phyloP scores from a whole-genome alignment of 2,797 vertebrate genomes.

The Cyclopterus lumpus region DNA sequence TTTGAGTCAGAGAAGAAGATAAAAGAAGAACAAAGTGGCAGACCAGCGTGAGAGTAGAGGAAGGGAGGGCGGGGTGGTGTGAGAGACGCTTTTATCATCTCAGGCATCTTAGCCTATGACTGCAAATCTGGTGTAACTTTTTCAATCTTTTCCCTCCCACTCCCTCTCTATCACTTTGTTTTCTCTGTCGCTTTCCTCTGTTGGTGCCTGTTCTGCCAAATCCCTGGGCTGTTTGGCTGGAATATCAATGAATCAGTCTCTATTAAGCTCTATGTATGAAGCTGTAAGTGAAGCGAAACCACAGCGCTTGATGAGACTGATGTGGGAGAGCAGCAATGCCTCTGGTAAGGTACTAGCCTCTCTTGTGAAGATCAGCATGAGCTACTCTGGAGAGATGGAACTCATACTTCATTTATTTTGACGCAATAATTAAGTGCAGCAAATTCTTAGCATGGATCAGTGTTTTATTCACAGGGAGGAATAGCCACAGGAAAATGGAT shows the following conservation, averaged over 20 bases:
- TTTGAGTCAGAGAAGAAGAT: constrained; percentile 60
- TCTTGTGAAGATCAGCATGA: constrained; percentile 62
- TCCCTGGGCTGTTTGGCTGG: constrained; percentile 56
- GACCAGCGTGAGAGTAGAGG: constrained; percentile 36
- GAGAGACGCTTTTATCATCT: constrained; percentile 67
- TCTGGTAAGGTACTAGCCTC: constrained; percentile 60
- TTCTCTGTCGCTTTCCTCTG: constrained; percentile 47
- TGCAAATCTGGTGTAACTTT: constrained; percentile 59
- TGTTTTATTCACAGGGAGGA: constrained; percentile 46
- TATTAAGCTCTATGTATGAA: constrained; percentile 64
- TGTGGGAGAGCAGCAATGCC: constrained; percentile 64
- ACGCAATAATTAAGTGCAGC: constrained; percentile 66
- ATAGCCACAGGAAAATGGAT: constrained; percentile 54
- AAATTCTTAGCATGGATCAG: constrained; percentile 56
- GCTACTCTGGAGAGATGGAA: constrained; percentile 56
- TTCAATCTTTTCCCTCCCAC: constrained; percentile 42
- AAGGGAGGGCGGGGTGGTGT: constrained; percentile 13
- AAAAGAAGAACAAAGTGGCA: constrained; percentile 48
- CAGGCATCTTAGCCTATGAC: constrained; percentile 58
- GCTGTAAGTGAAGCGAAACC: constrained; percentile 62
- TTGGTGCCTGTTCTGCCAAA: constrained; percentile 53
- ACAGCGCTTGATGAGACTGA: constrained; percentile 60
- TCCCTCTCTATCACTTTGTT: constrained; percentile 58
- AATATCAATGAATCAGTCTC: constrained; percentile 72
- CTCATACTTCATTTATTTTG: constrained; percentile 66